phyloP scores from a whole-genome alignment of 2,113 vertebrate species.

The Tragelaphus imberbis region DNA sequence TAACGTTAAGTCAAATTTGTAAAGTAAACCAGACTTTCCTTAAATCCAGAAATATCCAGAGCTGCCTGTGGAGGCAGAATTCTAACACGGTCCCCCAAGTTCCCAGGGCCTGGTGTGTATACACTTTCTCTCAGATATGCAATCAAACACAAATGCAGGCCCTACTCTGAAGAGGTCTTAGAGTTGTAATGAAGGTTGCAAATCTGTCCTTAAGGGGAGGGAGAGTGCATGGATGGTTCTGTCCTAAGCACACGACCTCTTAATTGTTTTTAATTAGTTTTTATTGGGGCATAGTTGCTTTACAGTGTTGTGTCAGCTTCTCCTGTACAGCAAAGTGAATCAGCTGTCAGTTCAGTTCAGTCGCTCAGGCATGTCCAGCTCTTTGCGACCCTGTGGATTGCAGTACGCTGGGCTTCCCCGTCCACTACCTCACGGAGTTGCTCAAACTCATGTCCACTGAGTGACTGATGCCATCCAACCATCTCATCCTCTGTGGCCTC shows the following conservation, averaged over 20 bases:
- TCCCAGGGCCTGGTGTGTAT: neutral
- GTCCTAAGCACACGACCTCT: neutral
- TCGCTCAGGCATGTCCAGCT: neutral
- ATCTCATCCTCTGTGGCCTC: neutral
- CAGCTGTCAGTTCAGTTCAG: neutral
- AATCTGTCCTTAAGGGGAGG: neutral
- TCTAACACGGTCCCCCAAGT: neutral
- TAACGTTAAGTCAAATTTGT: neutral
- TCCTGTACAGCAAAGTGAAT: neutral
- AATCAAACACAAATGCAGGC: neutral
- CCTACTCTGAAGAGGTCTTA: neutral
- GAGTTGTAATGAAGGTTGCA: neutral
- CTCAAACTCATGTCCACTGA: neutral
- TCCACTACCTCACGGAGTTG: neutral
- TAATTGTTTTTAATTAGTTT: neutral
- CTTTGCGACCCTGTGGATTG: rapidly evolving
- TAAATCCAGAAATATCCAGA: neutral
- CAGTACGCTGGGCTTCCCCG: neutral
- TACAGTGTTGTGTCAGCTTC: neutral
- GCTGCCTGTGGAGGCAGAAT: neutral
- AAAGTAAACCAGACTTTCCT: conserved; percentile 4
- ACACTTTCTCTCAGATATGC: neutral
- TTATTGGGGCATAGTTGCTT: neutral
- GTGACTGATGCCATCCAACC: neutral
- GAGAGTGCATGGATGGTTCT: neutral